Evolutionary conservation across 92 coral and sea anemone genomes (phyloP), one percentile per base, ranked within the genome.

Genomic region (Epizoanthus scotinus): DNA sequence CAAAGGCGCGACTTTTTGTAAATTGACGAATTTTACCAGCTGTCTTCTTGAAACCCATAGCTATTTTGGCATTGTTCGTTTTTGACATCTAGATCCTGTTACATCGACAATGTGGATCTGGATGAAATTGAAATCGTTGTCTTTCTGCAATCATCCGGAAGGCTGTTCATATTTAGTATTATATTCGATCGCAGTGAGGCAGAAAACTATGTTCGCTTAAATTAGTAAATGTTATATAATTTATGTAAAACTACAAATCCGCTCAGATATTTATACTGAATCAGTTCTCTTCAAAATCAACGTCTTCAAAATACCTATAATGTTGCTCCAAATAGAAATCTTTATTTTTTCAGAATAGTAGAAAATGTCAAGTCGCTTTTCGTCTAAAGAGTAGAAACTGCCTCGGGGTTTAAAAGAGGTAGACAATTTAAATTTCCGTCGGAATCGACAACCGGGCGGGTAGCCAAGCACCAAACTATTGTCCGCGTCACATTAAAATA

Each of bases 1-100:
- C 67, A 75, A 75, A 59, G 68, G 81, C 21, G 67, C 81, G 68
- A 75, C 81, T 75, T 75, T 57, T 75, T 75, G 54, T 52, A 58
- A 58, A 58, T 50, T 74, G 71, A 67, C 36, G 71, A 67, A 74
- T 34, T 9, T 56, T 29, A 21, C 79, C 81, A 75, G 81, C 81
- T 75, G 81, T 57, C 63, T 42, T 22, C 81, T 26, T 38, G 57
- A 57, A 74, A 58, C 57, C 49, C 12, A 27, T 59, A 67, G 81
- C 36, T 67, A 14, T 58, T 59, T 75, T 59, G 67, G 21, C 40
- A 5, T 49, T 59, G 34, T 75, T 20, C 31, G 21, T 38, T 38
- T 42, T 15, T 1, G 5, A 25, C 31, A 57, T 34, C 38, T 54
- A 4, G 1, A 31, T 31, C 40, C 40, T 75, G 36, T 21, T n/a